Evolutionary conservation across 2,797 vertebrate species (phyloP).

Genomic region (Vireo griseus): DNA sequence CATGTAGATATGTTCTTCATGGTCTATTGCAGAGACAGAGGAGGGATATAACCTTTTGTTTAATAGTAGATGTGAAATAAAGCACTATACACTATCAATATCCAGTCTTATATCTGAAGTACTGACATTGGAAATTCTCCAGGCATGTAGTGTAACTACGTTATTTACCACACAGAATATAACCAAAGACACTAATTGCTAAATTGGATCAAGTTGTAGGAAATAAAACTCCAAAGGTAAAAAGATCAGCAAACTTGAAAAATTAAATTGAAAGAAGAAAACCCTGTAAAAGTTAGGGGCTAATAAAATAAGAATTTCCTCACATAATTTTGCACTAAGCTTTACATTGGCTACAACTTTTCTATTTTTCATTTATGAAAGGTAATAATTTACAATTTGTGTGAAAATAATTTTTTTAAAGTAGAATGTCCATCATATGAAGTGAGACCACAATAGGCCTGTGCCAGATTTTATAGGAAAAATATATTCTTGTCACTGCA

Average conservation of each 20-base stretch:
- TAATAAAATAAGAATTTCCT: not conserved
- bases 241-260: not conserved
- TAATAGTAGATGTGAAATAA: not conserved
- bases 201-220: not conserved
- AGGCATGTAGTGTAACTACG: not conserved
- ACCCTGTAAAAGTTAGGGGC: not conserved
- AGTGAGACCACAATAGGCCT: not conserved
- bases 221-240: not conserved
- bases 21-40: not conserved
- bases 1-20: not conserved
- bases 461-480: slow-evolving; percentile 8
- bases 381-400: not conserved
- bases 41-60: not conserved
- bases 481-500: slow-evolving; percentile 6
- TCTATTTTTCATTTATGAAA: not conserved
- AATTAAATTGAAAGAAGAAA: not conserved
- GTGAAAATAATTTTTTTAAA: not conserved
- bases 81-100: not conserved
- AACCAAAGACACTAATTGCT: not conserved
- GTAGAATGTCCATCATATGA: not conserved
- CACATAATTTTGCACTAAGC: not conserved
- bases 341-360: not conserved
- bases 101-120: not conserved
- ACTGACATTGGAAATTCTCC: not conserved
- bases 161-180: not conserved